Evolutionary conservation across 2,113 vertebrate genomes (phyloP).

Genomic region (Mandrillus leucophaeus): DNA sequence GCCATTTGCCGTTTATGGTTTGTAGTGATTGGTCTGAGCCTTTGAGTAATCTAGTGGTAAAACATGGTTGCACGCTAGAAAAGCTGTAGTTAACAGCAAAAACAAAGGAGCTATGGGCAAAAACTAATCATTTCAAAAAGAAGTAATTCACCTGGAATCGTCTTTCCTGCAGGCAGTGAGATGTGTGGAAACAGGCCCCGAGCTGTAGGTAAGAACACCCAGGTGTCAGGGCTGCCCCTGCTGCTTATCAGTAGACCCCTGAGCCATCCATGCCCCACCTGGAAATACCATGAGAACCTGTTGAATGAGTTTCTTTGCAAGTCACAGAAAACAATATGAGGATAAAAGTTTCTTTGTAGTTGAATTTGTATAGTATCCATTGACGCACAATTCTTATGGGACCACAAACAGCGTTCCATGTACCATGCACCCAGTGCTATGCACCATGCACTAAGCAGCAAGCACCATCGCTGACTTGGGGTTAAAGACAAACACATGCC

Average conservation of each 20-base stretch:
- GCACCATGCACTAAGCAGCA: neutral
- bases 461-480: fast-evolving
- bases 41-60: neutral
- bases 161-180: neutral
- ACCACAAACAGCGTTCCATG: fast-evolving
- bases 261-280: fast-evolving
- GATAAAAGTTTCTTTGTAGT: fast-evolving
- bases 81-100: neutral
- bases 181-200: fast-evolving
- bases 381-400: no score
- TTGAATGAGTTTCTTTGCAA: neutral
- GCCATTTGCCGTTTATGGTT: neutral
- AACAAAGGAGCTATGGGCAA: neutral
- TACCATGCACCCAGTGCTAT: no score
- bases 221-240: fast-evolving
- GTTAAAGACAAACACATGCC: neutral
- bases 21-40: neutral
- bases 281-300: neutral
- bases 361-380: neutral
- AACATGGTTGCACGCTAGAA: fast-evolving
- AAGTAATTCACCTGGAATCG: fast-evolving
- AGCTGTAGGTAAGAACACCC: fast-evolving
- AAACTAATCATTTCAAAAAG: neutral
- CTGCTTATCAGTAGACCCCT: fast-evolving
- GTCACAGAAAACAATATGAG: fast-evolving